These are phyloP conservation scores for Oncorhynchus mykiss DNA, from an alignment of 2,113 vertebrate genomes.

Conservation along the genomic window DNA sequence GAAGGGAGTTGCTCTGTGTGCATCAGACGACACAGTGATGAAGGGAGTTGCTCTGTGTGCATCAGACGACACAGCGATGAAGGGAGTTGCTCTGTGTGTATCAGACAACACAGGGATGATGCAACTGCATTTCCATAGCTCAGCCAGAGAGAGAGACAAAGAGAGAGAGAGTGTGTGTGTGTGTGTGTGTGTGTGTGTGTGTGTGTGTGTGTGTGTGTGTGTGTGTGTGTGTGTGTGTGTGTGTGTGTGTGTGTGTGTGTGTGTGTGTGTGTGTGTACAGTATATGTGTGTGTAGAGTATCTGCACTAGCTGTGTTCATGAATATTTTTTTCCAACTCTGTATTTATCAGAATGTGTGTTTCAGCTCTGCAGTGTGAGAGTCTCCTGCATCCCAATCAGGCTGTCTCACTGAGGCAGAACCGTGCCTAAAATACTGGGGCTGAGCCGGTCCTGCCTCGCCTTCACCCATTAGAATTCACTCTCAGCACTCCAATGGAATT, in stretches of 20 bases:
- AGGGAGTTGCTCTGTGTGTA: too few relatives aligned
- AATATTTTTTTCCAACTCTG: conserved; percentile 57
- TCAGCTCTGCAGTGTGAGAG: conserved; percentile 59
- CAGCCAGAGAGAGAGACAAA: too few relatives aligned
- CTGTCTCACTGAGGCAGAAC: conserved; percentile 71
- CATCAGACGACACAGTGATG: too few relatives aligned
- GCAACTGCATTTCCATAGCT: too few relatives aligned
- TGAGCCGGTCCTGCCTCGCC: conserved; percentile 48
- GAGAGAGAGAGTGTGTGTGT: neutral
- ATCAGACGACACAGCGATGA: too few relatives aligned
- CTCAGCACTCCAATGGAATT: conserved; percentile 62
- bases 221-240: neutral
- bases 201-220: neutral
- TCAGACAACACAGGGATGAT: too few relatives aligned
- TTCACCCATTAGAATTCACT: conserved; percentile 60
- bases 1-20: neutral
- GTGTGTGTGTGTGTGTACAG: too few relatives aligned
- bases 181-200: neutral
- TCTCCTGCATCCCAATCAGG: conserved; percentile 74
- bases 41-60: too few relatives aligned
- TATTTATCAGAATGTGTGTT: conserved; percentile 70
- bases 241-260: neutral
- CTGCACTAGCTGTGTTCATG: conserved; percentile 42
- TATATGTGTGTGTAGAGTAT: too few relatives aligned
- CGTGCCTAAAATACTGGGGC: conserved; percentile 67